Base-by-base conservation (phyloP, 2,797 vertebrate species). In the Limosa lapponica region DNA sequence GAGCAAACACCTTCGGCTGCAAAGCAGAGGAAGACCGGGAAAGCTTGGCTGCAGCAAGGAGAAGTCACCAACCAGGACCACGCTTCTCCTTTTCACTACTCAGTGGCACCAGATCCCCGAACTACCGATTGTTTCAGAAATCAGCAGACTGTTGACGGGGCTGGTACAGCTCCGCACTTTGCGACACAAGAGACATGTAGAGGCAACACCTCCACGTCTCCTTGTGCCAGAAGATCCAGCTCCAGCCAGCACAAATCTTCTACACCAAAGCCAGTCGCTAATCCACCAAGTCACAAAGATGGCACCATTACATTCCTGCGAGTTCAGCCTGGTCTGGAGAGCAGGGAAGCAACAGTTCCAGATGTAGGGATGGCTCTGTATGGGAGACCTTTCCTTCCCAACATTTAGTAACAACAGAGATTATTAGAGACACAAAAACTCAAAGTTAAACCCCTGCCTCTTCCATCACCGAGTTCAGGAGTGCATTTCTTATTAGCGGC, bases 271-370 rank as follows among this genome's bases (percentile, higher is more conserved):
- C 28, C 65, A 43, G 75, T 17, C 36, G n/a, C 51, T 82, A 67
- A 65, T 61, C 36, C 32, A 84, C 43, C 4, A 7, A 79, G 84
- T 89, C 52, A 79, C 61, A 55, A 41, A 84, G 84, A 64, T 1
- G 3, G 62, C 0, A 4, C 23, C 12, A 3, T 27, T 28, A 18
- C 0, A 1, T 0, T 32, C 71, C 67, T 72, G 48, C 5, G 36
- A 77, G 39, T 9, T 10, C 27, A 15, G 41, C 46, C 72, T 43
- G 23, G 64, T 43, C 59, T 36, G 24, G 62, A 36, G 20, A 62
- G 37, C 3, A 5, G 59, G 59, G 37, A 30, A 39, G 36, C 36
- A 20, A 14, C 27, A 20, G 59, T 13, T 28, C 27, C 37, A 30
- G 27, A 30, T 13, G 17, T 37, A 19, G 4, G 4, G 34, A 57